Base-by-base conservation (phyloP, 2,888 invertebrate genomes). In the Thera obeliscata region DNA sequence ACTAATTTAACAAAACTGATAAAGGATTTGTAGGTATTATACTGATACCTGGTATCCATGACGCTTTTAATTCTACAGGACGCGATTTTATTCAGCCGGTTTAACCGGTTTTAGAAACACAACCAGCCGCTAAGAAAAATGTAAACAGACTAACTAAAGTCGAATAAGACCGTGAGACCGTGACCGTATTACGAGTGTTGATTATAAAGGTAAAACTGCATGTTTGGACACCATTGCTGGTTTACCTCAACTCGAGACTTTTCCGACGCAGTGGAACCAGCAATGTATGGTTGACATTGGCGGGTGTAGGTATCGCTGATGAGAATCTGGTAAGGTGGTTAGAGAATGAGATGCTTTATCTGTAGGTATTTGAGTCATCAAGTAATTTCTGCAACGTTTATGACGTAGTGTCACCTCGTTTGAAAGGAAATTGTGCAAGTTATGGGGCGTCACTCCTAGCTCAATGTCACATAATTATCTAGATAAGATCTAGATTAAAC, bases 51-150 rank as follows among this genome's bases (percentile, higher is more conserved):
- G 71, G 71, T 69, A 35, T 88, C 90, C 90, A 90, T 90, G 73
- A 75, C 80, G 81, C 62, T 71, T 22, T 74, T 81, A 78, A 78
- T 72, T 76, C 78, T 75, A 78, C 80, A 70, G 70, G 65, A 75
- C 66, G 74, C 77, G 75, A 75, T 72, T 71, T 58, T 76, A 75
- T 75, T 64, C 77, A 76, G 69, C 76, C 62, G 66, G 69, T 85
- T 83, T 80, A 74, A 57, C 87, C 78, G 81, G 89, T 87, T 86
- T 80, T 69, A 55, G 67, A 71, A 77, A 80, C 80, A 88, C 91
- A 85, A 85, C 90, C 90, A 80, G 81, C 80, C 78, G 70, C 81
- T 65, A 75, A 86, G 88, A 84, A 85, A 83, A 87, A 84, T 84
- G 79, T 79, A 78, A 76, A 74, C 85, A 82, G 86, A 92, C 92